A percentile compares a stretch with the other conserved stretches of the same genome.
phyloP scores from a whole-genome alignment of 2,888 invertebrate species.

The Philaethria dido region DNA sequence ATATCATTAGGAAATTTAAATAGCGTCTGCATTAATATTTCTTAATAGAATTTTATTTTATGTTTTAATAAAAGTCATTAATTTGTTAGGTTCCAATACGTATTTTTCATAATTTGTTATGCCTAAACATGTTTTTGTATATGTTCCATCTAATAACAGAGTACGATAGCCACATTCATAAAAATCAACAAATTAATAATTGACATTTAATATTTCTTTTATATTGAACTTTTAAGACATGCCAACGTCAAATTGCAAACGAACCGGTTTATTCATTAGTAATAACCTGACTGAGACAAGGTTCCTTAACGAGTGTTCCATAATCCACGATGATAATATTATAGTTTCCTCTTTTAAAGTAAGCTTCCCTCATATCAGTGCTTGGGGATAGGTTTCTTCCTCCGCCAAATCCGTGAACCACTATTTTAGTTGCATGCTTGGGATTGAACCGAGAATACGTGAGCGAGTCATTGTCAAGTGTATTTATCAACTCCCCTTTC shows the following conservation, averaged over 20 bases:
- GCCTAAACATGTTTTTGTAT: not conserved
- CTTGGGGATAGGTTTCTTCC: conserved; percentile 92
- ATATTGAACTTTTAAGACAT: not conserved
- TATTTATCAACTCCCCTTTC: conserved; percentile 88
- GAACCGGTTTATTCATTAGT: conserved; percentile 20
- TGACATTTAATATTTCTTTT: not conserved
- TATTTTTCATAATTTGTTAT: not conserved
- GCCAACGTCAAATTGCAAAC: not conserved
- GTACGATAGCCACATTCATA: not conserved
- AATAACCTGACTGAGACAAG: conserved; percentile 89
- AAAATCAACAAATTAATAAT: not conserved
- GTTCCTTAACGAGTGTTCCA: conserved; percentile 90
- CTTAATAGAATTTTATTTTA: too few species aligned
- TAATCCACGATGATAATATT: conserved; percentile 95
- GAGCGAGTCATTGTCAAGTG: conserved; percentile 87
- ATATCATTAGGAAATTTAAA: not conserved
- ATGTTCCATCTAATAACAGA: too few species aligned
- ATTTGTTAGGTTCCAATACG: not conserved
- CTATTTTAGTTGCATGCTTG: conserved; percentile 91
- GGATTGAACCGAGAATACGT: conserved; percentile 90
- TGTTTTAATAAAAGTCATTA: too few species aligned
- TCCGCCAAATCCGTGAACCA: conserved; percentile 96
- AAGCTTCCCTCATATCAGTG: conserved; percentile 92
- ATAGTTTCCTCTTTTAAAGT: conserved; percentile 91
- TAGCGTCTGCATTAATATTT: too few species aligned